These are phyloP conservation scores for Eupelmus urozonus DNA, from an alignment of 2,888 invertebrate genomes.

Conservation along the genomic window DNA sequence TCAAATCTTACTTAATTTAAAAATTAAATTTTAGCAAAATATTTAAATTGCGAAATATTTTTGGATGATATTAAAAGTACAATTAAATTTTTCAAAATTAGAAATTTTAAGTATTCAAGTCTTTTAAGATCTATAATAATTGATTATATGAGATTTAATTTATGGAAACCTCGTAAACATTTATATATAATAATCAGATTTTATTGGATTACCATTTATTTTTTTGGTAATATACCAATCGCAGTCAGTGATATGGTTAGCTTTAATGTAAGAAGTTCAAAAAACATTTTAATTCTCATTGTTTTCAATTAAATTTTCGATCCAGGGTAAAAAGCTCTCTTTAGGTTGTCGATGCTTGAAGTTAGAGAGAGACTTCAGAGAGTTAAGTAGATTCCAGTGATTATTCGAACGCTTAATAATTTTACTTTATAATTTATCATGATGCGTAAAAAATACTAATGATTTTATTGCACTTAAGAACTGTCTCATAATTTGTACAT, in stretches of 20 bases:
- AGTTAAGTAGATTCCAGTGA: conserved; percentile 58
- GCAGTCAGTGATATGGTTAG: conserved; percentile 14
- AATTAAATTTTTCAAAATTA: too few relatives aligned
- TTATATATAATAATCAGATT: conserved; percentile 26
- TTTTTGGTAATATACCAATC: conserved; percentile 25
- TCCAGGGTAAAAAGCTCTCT: conserved; percentile 52
- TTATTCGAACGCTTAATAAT: conserved; percentile 54
- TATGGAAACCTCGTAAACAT: too few relatives aligned
- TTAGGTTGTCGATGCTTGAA: conserved; percentile 49
- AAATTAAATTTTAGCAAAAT: too few relatives aligned
- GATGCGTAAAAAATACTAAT: conserved; percentile 47
- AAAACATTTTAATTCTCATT: not conserved
- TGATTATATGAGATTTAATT: too few relatives aligned
- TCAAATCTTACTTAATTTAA: not conserved
- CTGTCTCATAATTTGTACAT: conserved; percentile 55
- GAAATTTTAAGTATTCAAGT: too few relatives aligned
- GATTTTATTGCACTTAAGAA: conserved; percentile 38
- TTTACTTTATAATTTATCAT: conserved; percentile 54
- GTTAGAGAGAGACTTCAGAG: conserved; percentile 58
- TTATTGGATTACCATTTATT: conserved; percentile 42
- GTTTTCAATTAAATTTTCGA: conserved; percentile 53
- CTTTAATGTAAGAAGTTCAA: too few relatives aligned
- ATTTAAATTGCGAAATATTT: too few relatives aligned
- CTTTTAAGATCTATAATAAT: too few relatives aligned
- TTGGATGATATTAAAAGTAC: too few relatives aligned